A percentile compares a stretch with the other conserved stretches of the same genome.
Evolutionary conservation across 2,888 invertebrate genomes (phyloP).

Genomic region (Tipula confusa): DNA sequence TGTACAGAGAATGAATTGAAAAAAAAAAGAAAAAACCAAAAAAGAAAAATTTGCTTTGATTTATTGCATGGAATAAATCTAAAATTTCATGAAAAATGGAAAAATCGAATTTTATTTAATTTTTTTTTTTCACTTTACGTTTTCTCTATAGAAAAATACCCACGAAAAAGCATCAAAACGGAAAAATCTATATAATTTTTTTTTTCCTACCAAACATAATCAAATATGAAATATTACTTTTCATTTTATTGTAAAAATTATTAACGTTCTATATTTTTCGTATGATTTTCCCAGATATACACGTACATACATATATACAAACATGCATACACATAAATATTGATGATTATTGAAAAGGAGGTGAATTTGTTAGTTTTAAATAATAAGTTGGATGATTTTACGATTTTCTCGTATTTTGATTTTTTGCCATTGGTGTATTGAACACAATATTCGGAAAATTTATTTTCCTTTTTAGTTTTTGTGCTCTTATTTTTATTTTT

Average conservation of each 20-base stretch:
- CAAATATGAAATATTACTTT: conserved; percentile 12
- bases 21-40: neutral
- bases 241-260: conserved; percentile 25
- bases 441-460: neutral
- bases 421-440: neutral
- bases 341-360: neutral
- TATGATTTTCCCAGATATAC: neutral
- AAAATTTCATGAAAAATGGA: conserved; percentile 3
- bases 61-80: conserved; percentile 25
- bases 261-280: neutral
- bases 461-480: neutral
- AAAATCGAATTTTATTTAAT: neutral
- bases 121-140: neutral
- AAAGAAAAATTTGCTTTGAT: neutral
- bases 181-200: neutral
- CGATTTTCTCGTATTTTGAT: neutral
- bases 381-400: neutral
- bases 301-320: too few species aligned
- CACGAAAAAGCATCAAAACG: neutral
- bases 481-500: too few species aligned
- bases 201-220: neutral
- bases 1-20: neutral
- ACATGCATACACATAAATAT: too few species aligned
- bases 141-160: neutral
- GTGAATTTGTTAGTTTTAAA: conserved; percentile 3